Percentiles rank a stretch among this genome's conserved stretches.
Evolutionary conservation across 1,140 invertebrate genomes (phyloP).

Genomic region (Drosophila nannoptera): DNA sequence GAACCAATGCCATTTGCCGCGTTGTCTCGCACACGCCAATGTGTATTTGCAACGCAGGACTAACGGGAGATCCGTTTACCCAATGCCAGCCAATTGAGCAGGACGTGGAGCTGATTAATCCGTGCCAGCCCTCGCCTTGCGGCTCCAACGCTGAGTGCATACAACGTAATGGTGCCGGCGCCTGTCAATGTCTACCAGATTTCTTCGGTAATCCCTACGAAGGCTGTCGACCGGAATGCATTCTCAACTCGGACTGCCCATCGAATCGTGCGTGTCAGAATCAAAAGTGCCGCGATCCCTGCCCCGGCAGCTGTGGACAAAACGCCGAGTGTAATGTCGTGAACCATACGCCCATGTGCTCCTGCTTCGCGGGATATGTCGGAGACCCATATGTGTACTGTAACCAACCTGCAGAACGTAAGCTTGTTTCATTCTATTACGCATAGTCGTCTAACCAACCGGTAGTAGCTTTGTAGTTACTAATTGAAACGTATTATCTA

Average conservation of each 20-base stretch:
- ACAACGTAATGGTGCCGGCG: conserved; percentile 84
- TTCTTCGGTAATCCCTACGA: conserved; percentile 88
- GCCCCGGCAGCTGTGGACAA: conserved; percentile 85
- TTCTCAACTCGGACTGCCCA: conserved; percentile 86
- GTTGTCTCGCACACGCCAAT: conserved; percentile 86
- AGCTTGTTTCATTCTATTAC: conserved; percentile 67
- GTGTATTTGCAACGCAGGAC: conserved; percentile 85
- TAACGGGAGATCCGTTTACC: conserved; percentile 86
- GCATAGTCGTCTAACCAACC: conserved; percentile 46
- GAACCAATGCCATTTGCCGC: conserved; percentile 85
- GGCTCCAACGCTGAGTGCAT: conserved; percentile 87
- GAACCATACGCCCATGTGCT: conserved; percentile 87
- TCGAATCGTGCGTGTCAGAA: conserved; percentile 85
- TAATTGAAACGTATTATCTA: conserved; percentile 56
- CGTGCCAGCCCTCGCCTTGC: conserved; percentile 87
- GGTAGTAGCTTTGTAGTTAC: conserved; percentile 61
- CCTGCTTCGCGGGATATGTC: conserved; percentile 83
- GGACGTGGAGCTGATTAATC: conserved; percentile 80
- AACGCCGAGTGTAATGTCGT: conserved; percentile 87
- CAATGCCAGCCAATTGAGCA: conserved; percentile 81
- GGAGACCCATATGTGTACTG: conserved; percentile 86
- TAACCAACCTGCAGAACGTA: conserved; percentile 81
- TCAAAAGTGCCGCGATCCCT: conserved; percentile 88
- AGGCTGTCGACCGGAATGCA: conserved; percentile 86
- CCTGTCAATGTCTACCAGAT: conserved; percentile 85